Evolutionary conservation across 2,113 vertebrate genomes (phyloP).

Genomic region (Propithecus coquereli): DNA sequence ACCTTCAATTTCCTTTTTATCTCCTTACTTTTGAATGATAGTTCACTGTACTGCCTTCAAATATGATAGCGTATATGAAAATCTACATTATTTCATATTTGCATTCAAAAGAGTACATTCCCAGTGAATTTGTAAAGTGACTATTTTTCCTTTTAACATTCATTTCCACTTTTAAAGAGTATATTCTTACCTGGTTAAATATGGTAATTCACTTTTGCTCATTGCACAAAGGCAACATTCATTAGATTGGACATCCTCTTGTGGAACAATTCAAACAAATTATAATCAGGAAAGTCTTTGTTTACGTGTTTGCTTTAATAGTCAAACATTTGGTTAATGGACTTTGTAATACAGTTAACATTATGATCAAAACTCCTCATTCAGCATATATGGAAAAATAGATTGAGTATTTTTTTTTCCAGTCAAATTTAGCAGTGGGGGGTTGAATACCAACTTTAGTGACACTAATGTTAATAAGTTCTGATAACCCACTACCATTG

Average conservation of each 20-base stretch:
- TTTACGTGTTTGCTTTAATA: constrained; percentile 12
- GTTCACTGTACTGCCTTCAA: not conserved
- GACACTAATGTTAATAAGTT: too few relatives aligned
- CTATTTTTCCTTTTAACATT: not conserved
- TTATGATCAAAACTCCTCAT: not conserved
- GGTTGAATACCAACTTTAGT: too few relatives aligned
- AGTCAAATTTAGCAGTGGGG: too few relatives aligned
- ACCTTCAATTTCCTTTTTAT: not conserved
- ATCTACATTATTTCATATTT: not conserved
- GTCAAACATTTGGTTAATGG: not conserved
- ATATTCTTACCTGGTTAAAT: not conserved
- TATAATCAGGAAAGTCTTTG: not conserved
- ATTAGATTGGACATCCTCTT: not conserved
- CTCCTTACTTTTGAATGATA: not conserved
- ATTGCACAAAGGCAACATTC: not conserved
- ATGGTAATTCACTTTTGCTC: not conserved
- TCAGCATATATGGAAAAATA: not conserved
- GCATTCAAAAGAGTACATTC: not conserved
- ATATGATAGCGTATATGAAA: not conserved
- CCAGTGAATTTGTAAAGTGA: not conserved
- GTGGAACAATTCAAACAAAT: not conserved
- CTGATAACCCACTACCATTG: too few relatives aligned
- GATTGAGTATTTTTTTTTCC: not conserved
- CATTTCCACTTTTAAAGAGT: constrained; percentile 19
- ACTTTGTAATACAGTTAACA: not conserved